Evolutionary conservation across 2,113 vertebrate species (phyloP).

Genomic region (Meriones unguiculatus): DNA sequence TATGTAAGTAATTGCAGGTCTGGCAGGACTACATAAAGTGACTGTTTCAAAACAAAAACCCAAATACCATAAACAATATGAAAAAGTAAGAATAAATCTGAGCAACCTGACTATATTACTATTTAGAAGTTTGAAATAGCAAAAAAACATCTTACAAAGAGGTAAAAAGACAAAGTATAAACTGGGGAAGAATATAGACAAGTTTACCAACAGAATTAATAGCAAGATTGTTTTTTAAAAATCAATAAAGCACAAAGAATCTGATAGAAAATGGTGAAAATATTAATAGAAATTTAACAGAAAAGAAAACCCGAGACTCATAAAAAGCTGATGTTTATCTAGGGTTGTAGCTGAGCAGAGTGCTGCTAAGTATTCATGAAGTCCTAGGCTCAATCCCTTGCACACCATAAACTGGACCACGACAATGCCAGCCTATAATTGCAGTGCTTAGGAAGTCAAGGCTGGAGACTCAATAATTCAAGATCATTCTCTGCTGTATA

Average conservation of each 20-base stretch:
- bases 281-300: conserved; percentile 48
- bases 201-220: conserved; percentile 23
- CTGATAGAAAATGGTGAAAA: conserved; percentile 10
- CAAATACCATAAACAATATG: background rate
- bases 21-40: background rate
- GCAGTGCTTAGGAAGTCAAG: background rate
- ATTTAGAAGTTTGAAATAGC: conserved; percentile 24
- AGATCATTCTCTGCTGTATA: background rate
- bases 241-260: background rate
- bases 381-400: background rate
- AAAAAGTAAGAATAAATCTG: background rate
- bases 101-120: background rate
- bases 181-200: background rate
- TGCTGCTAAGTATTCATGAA: background rate
- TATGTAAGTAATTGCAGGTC: background rate
- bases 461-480: background rate
- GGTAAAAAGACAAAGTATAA: background rate
- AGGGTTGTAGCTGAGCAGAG: background rate
- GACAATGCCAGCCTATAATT: background rate
- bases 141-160: conserved; percentile 35
- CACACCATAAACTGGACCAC: background rate
- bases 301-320: background rate
- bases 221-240: conserved; percentile 10
- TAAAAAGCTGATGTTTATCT: conserved; percentile 15
- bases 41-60: background rate